Conservation (phyloP, 2,888 invertebrate species). For the Metellina segmentata region DNA sequence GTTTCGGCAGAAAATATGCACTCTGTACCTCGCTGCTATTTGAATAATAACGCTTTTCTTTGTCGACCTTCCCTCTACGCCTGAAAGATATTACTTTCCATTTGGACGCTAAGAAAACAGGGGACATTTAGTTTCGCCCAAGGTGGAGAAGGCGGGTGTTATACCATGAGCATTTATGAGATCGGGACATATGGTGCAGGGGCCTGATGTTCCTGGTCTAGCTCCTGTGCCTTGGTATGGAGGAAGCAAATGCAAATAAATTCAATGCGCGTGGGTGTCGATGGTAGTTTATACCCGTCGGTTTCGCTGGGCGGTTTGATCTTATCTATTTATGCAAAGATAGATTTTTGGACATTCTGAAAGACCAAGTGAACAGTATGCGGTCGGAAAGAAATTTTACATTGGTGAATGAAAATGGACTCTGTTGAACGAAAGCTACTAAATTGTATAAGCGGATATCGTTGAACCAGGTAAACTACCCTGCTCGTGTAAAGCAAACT, state of each 20-base stretch:
- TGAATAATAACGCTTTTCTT: conserved; percentile 45
- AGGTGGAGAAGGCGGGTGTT: neutral
- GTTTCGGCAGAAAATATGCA: conserved; percentile 8
- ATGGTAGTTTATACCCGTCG: neutral
- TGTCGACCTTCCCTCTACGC: neutral
- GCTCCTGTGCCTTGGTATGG: no score
- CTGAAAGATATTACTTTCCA: conserved; percentile 32
- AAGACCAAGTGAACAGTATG: no score
- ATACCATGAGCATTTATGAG: conserved; percentile 37
- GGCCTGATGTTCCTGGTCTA: neutral
- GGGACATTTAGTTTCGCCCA: conserved; percentile 5
- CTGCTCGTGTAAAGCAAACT: no score
- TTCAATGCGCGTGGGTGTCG: neutral
- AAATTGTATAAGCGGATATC: no score
- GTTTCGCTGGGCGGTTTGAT: no score
- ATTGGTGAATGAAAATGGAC: no score
- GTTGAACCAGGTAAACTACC: no score
- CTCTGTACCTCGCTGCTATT: conserved; percentile 1
- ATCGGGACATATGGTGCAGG: conserved; percentile 18
- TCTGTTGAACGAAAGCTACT: no score
- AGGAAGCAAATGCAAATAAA: neutral
- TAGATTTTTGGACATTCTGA: neutral
- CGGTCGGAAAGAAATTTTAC: no score
- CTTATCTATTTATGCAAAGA: neutral
- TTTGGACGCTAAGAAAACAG: conserved; percentile 43